Conservation (phyloP, 2,113 vertebrate species). For the Lampris megalopsis region DNA sequence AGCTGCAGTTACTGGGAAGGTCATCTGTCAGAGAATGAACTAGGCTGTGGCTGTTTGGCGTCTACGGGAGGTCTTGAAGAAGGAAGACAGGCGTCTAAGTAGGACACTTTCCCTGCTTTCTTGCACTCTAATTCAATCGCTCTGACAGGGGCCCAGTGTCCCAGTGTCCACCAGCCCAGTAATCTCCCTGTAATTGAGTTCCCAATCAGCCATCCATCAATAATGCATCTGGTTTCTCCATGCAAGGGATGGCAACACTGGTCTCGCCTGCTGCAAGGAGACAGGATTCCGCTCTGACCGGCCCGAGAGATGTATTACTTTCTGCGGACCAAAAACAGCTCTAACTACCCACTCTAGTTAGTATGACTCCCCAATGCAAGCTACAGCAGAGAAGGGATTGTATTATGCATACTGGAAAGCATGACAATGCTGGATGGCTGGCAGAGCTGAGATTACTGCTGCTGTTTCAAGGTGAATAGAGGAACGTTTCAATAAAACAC, state of each 20-base stretch:
- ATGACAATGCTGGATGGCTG: slow-evolving; percentile 12
- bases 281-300: slow-evolving; percentile 51
- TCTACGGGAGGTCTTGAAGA: slow-evolving; percentile 64
- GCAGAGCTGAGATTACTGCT: slow-evolving; percentile 7
- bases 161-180: slow-evolving; percentile 76
- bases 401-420: slow-evolving; percentile 10
- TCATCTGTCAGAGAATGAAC: slow-evolving; percentile 73
- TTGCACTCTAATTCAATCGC: slow-evolving; percentile 82
- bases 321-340: slow-evolving; percentile 36
- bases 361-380: slow-evolving; percentile 17
- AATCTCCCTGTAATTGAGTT: slow-evolving; percentile 87
- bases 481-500: background rate
- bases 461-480: background rate
- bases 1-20: slow-evolving; percentile 62
- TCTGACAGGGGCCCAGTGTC: slow-evolving; percentile 73
- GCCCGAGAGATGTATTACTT: slow-evolving; percentile 52
- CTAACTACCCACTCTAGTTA: slow-evolving; percentile 22
- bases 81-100: slow-evolving; percentile 65
- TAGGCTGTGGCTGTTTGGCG: slow-evolving; percentile 64
- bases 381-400: slow-evolving; percentile 3
- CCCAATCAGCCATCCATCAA: slow-evolving; percentile 84
- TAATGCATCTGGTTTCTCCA: slow-evolving; percentile 82
- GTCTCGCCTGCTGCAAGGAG: slow-evolving; percentile 48
- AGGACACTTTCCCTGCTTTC: slow-evolving; percentile 77
- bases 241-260: slow-evolving; percentile 56